Percentiles rank a stretch among this genome's conserved stretches.
phyloP scores from a whole-genome alignment of 1,140 invertebrate species.

The Magallana angulata region DNA sequence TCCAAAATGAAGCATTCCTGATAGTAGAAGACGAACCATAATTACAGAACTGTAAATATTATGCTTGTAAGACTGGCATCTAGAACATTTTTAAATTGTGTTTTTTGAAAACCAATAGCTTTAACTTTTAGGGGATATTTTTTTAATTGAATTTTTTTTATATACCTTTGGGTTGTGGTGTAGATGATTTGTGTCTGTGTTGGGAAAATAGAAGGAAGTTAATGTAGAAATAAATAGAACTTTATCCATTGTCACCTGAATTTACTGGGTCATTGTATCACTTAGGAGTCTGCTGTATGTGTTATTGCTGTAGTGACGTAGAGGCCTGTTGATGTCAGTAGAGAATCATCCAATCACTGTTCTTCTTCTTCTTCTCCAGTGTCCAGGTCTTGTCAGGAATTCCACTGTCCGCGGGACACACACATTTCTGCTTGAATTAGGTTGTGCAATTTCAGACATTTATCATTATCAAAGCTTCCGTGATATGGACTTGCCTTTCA shows the following conservation, averaged over 20 bases:
- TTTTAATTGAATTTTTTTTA: conserved; percentile 20
- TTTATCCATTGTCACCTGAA: conserved; percentile 4
- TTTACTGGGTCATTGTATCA: conserved; percentile 23
- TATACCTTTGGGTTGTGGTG: conserved; percentile 14
- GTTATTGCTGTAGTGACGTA: conserved; percentile 3
- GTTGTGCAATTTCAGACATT: conserved; percentile 35
- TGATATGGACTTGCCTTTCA: conserved; percentile 28
- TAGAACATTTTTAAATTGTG: neutral
- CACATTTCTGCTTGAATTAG: conserved; percentile 14
- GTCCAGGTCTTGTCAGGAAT: neutral
- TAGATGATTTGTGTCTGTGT: conserved; percentile 24
- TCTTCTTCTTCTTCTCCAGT: neutral
- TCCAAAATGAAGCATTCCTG: neutral
- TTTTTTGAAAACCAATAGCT: conserved; percentile 17
- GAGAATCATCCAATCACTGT: conserved; percentile 4
- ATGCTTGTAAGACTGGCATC: conserved; percentile 3
- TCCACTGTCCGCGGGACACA: neutral
- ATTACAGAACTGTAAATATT: neutral
- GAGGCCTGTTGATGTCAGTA: neutral
- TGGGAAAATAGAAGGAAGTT: neutral
- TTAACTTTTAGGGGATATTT: neutral
- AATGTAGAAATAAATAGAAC: neutral
- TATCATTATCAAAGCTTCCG: conserved; percentile 9
- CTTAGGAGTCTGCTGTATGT: conserved; percentile 18
- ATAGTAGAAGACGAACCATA: neutral